Evolutionary conservation across 1,140 invertebrate species (phyloP), one percentile per base, ranked within the genome.

Genomic region (Megathymus violae): DNA sequence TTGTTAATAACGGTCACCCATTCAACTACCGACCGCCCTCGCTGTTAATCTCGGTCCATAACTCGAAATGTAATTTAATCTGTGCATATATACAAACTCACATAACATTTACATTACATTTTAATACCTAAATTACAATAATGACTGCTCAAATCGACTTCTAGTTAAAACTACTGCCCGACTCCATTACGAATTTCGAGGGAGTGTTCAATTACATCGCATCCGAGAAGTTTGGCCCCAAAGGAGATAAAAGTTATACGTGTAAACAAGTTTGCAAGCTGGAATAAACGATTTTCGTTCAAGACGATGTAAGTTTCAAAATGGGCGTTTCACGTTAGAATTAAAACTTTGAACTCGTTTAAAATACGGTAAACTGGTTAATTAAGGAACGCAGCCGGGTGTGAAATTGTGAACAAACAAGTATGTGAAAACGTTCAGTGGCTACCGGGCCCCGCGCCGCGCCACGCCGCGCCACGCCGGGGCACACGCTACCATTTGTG

Each of bases 291-390:
- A 38, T 52, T 41, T 40, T 52, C 38, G 50, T 40, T 25, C 44
- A 25, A 51, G 48, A 51, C 48, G 31, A 51, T 10, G 31, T 36
- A 51, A 51, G 43, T 67, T 68, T 60, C 63, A 64, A 61, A 67
- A 64, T 11, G 11, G 62, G 52, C 64, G 67, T 44, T 31, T 44
- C 43, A 22, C 19, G 52, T 56, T 46, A 16, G 25, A 69, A 77
- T 70, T 82, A 68, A 74, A 78, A 62, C 66, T 65, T 58, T 56
- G 41, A 71, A 71, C 68, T 76, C 69, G 71, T 80, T 81, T 75
- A 76, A 76, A 79, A 78, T 71, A 74, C 64, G 71, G 67, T 74
- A 73, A 81, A 78, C 67, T 50, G 73, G 71, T 78, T 83, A 83
- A 83, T 83, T 83, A 83, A 81, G 74, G 69, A 67, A 65, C 40